These are phyloP conservation scores for Camponotus pennsylvanicus DNA, from an alignment of 1,140 invertebrate species.

Conservation along the genomic window DNA sequence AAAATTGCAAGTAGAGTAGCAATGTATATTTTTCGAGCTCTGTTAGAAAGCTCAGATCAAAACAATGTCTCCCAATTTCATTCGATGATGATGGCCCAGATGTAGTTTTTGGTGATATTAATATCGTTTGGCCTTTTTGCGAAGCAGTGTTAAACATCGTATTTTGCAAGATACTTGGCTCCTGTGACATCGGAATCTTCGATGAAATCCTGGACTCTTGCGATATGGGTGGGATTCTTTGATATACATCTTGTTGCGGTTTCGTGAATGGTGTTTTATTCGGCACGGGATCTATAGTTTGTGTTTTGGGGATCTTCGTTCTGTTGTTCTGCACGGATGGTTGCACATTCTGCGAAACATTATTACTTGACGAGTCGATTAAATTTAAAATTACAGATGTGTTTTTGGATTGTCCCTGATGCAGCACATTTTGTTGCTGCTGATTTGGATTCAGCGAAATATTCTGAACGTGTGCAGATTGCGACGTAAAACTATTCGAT, in stretches of 20 bases:
- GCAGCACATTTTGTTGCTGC: background rate
- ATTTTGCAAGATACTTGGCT: background rate
- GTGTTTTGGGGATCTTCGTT: background rate
- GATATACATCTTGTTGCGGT: background rate
- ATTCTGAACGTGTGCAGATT: background rate
- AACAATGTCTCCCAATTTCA: background rate
- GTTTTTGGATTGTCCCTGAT: background rate
- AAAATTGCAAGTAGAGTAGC: conserved; percentile 3
- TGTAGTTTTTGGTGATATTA: background rate
- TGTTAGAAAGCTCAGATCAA: conserved; percentile 36
- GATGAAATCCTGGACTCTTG: background rate
- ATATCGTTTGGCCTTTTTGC: background rate
- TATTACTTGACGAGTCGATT: background rate
- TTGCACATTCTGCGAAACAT: background rate
- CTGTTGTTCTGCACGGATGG: background rate
- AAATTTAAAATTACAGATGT: background rate
- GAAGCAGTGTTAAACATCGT: background rate
- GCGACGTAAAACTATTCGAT: too few species aligned
- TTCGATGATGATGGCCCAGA: background rate
- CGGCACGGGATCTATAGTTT: background rate
- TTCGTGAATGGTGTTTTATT: background rate
- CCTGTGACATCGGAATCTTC: background rate
- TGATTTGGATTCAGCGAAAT: background rate
- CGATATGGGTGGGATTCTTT: background rate
- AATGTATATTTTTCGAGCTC: conserved; percentile 46